phyloP scores from a whole-genome alignment of 2,888 invertebrate species.

The Herminia tarsipennalis region DNA sequence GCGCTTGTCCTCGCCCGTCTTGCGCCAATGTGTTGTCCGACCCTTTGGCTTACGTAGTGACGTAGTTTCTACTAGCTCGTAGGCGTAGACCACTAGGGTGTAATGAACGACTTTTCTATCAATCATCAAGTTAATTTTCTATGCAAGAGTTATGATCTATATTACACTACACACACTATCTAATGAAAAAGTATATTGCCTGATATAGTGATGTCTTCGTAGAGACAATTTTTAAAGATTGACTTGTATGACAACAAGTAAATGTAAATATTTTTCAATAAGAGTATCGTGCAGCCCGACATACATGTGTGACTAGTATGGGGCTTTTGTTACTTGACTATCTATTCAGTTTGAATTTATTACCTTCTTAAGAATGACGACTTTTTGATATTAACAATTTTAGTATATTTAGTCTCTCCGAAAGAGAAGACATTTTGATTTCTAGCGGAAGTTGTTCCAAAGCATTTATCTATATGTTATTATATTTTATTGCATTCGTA shows the following conservation, averaged over 20 bases:
- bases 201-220: slow-evolving; percentile 82
- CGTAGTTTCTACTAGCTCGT: slow-evolving; percentile 83
- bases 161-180: slow-evolving; percentile 81
- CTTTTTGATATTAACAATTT: slow-evolving; percentile 62
- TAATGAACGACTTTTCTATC: slow-evolving; percentile 83
- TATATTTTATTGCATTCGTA: slow-evolving; percentile 86
- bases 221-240: slow-evolving; percentile 80
- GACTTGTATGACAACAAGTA: slow-evolving; percentile 77
- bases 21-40: slow-evolving; percentile 74
- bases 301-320: slow-evolving; percentile 68
- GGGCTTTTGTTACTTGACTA: slow-evolving; percentile 79
- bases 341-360: slow-evolving; percentile 67
- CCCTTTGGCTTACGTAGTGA: slow-evolving; percentile 84
- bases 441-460: slow-evolving; percentile 79
- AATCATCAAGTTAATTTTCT: slow-evolving; percentile 82
- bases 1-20: slow-evolving; percentile 34
- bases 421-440: slow-evolving; percentile 70
- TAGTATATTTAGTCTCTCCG: slow-evolving; percentile 70
- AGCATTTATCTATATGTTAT: slow-evolving; percentile 85
- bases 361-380: slow-evolving; percentile 75
- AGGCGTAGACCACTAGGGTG: slow-evolving; percentile 85
- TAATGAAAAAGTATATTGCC: slow-evolving; percentile 78
- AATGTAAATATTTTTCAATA: slow-evolving; percentile 81
- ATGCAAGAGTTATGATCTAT: slow-evolving; percentile 83
- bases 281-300: slow-evolving; percentile 73